Percentiles rank a stretch among this genome's conserved stretches.
These are phyloP conservation scores for Isurus oxyrinchus DNA, from an alignment of 2,113 vertebrate species.

Conservation along the genomic window DNA sequence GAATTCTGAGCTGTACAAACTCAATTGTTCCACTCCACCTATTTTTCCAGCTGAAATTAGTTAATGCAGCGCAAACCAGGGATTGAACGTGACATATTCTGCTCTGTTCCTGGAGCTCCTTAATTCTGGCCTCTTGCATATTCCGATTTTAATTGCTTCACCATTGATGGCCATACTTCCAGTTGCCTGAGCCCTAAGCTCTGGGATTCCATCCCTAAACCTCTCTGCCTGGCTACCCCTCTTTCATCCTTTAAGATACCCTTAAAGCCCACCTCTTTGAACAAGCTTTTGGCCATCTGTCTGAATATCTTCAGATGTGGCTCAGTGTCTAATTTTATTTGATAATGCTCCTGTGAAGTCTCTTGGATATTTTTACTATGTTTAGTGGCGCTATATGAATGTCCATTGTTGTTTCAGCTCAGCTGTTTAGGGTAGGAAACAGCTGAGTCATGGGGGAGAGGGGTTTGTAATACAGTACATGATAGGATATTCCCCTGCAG, in stretches of 20 bases:
- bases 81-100: background rate
- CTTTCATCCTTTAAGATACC: no score
- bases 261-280: no score
- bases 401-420: background rate
- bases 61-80: background rate
- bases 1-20: background rate
- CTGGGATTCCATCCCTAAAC: background rate
- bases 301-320: no score
- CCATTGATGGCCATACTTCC: background rate
- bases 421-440: background rate
- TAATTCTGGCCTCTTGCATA: background rate
- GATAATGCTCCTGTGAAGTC: background rate
- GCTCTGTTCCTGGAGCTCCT: background rate
- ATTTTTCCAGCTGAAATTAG: background rate
- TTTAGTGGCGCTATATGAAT: background rate
- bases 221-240: no score
- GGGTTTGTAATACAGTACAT: background rate
- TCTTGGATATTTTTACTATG: background rate
- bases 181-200: background rate
- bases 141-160: background rate
- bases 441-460: background rate
- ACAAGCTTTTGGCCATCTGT: no score
- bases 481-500: background rate
- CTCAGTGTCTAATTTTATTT: no score
- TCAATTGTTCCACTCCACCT: background rate